phyloP scores from a whole-genome alignment of 1,140 invertebrate species.

The Nasonia giraulti region DNA sequence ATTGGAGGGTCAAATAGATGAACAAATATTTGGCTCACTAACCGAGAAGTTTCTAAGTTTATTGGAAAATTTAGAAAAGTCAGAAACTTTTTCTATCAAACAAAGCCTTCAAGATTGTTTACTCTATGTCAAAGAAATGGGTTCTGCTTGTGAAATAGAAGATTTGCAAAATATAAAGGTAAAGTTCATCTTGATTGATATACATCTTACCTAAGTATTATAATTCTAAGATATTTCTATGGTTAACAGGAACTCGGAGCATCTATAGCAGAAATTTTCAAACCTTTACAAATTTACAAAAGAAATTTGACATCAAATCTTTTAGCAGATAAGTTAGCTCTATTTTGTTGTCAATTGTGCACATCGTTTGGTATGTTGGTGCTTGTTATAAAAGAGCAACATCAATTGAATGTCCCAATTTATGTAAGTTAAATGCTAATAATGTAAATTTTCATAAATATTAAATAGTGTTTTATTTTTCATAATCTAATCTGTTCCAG shows the following conservation, averaged over 20 bases:
- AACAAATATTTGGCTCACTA: conserved; percentile 54
- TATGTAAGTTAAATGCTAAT: conserved; percentile 61
- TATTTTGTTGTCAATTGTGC: conserved; percentile 67
- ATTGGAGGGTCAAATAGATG: conserved; percentile 34
- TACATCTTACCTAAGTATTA: background rate
- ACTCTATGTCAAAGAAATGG: conserved; percentile 70
- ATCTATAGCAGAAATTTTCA: conserved; percentile 66
- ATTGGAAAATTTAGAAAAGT: conserved; percentile 65
- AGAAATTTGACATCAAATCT: conserved; percentile 64
- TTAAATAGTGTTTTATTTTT: conserved; percentile 4
- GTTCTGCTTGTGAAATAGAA: conserved; percentile 66
- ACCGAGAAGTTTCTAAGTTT: conserved; percentile 59
- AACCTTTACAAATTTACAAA: conserved; percentile 63
- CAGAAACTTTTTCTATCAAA: conserved; percentile 66
- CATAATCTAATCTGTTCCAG: conserved; percentile 54
- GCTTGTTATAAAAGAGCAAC: conserved; percentile 66
- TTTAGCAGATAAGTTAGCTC: conserved; percentile 63
- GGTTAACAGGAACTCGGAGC: conserved; percentile 66
- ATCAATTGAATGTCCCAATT: conserved; percentile 64
- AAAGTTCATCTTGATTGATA: conserved; percentile 26
- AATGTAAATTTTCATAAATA: background rate
- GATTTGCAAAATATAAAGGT: conserved; percentile 72
- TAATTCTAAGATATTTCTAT: conserved; percentile 10
- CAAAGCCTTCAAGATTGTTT: conserved; percentile 66
- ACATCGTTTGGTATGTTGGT: conserved; percentile 65